phyloP scores from a whole-genome alignment of 1,140 invertebrate genomes.

The Drosophila grimshawi region DNA sequence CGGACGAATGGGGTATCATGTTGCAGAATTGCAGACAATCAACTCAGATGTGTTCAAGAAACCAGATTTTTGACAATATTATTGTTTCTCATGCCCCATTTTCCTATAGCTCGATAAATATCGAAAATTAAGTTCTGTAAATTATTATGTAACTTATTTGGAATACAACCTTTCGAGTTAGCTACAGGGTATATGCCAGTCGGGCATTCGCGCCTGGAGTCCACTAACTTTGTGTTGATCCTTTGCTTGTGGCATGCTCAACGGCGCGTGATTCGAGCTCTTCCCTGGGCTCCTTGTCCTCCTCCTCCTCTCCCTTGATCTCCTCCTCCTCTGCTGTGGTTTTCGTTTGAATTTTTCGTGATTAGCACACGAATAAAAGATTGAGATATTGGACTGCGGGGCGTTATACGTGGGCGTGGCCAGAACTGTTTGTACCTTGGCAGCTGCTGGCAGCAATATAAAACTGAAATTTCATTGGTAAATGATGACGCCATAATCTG shows the following conservation, averaged over 20 bases:
- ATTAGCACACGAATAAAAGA: conserved; percentile 74
- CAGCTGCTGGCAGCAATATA: conserved; percentile 49
- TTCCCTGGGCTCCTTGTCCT: conserved; percentile 4
- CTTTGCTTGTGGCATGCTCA: conserved; percentile 53
- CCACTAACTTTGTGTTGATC: conserved; percentile 25
- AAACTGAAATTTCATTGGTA: neutral
- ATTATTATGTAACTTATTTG: too few species aligned
- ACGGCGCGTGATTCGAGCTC: conserved; percentile 69
- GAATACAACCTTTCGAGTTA: too few species aligned
- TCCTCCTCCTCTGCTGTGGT: conserved; percentile 21
- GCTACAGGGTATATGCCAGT: neutral
- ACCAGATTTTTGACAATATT: too few species aligned
- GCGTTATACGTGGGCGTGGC: conserved; percentile 57
- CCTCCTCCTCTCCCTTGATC: neutral
- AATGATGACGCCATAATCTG: conserved; percentile 4
- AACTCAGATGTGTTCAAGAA: too few species aligned
- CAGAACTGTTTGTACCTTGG: conserved; percentile 36
- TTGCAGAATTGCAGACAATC: neutral
- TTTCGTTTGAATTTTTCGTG: conserved; percentile 77
- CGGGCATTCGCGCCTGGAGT: neutral
- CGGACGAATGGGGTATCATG: neutral
- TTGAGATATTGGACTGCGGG: conserved; percentile 40
- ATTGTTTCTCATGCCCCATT: too few species aligned
- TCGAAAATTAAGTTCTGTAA: too few species aligned
- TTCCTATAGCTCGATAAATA: too few species aligned